Evolutionary conservation across 1,140 invertebrate genomes (phyloP).

Genomic region (Nymphalis io): DNA sequence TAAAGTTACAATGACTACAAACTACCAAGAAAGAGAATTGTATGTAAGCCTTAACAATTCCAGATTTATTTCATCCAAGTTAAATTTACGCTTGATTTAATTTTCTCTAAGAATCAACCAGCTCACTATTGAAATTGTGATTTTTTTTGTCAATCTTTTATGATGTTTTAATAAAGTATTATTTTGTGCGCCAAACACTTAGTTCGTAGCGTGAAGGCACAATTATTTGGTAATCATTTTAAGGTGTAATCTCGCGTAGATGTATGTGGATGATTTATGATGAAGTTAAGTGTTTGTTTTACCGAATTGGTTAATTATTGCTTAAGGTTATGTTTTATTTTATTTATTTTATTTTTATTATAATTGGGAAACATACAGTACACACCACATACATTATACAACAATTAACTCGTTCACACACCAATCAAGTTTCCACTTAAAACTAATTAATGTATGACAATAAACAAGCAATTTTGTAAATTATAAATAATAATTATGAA

Average conservation of each 20-base stretch:
- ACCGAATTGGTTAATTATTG: too few species aligned
- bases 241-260: neutral
- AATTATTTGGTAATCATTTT: conserved; percentile 23
- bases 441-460: too few species aligned
- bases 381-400: too few species aligned
- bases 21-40: conserved; percentile 53
- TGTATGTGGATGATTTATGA: too few species aligned
- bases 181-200: conserved; percentile 2
- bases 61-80: conserved; percentile 57
- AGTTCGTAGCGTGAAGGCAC: conserved; percentile 1
- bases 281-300: neutral
- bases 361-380: too few species aligned
- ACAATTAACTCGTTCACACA: too few species aligned
- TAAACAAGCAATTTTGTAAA: too few species aligned
- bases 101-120: conserved; percentile 44
- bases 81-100: conserved; percentile 71
- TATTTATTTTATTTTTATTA: too few species aligned
- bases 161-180: conserved; percentile 34
- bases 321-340: too few species aligned
- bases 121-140: conserved; percentile 42
- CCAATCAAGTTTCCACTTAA: too few species aligned
- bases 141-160: conserved; percentile 36
- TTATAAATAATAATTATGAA: too few species aligned
- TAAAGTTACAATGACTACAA: conserved; percentile 68
- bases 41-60: conserved; percentile 57